Evolutionary conservation across 23 tunicate genomes (phyloP).

Genomic region (Ascidia mentula): DNA sequence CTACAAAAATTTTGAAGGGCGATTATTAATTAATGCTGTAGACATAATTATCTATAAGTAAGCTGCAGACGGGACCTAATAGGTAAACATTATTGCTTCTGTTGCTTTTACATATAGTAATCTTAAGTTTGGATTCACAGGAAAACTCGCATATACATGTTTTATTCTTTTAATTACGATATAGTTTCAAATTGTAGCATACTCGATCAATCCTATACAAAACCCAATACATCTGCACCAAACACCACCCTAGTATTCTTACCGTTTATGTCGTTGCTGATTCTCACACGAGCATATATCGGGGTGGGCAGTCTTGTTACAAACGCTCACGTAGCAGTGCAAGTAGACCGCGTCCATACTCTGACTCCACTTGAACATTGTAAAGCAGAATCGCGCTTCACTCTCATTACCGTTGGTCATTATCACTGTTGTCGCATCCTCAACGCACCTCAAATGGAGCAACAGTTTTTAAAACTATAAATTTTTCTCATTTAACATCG

Average conservation of each 20-base stretch:
- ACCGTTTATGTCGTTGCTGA: slow-evolving; percentile 51
- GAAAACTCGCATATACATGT: too few species aligned
- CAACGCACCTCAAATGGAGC: slow-evolving; percentile 31
- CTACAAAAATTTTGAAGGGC: too few species aligned
- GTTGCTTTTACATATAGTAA: too few species aligned
- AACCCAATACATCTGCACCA: not conserved
- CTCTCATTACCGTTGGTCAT: slow-evolving; percentile 50
- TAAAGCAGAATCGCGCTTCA: slow-evolving; percentile 63
- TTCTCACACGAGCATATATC: slow-evolving; percentile 54
- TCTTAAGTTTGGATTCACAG: too few species aligned
- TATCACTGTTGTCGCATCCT: slow-evolving; percentile 46
- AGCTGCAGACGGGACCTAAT: too few species aligned
- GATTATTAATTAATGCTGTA: too few species aligned
- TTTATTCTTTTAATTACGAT: too few species aligned
- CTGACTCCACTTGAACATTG: slow-evolving; percentile 61
- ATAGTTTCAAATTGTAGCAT: too few species aligned
- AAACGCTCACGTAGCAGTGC: slow-evolving; percentile 63
- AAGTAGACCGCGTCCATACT: slow-evolving; percentile 45
- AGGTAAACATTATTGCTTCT: too few species aligned
- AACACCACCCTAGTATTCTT: not conserved
- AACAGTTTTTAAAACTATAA: too few species aligned
- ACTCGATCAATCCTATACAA: not conserved
- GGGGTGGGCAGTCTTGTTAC: slow-evolving; percentile 58
- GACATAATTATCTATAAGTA: too few species aligned
- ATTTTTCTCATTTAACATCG: too few species aligned